Conservation (phyloP, 2,888 invertebrate genomes). For the Scotopteryx bipunctaria region DNA sequence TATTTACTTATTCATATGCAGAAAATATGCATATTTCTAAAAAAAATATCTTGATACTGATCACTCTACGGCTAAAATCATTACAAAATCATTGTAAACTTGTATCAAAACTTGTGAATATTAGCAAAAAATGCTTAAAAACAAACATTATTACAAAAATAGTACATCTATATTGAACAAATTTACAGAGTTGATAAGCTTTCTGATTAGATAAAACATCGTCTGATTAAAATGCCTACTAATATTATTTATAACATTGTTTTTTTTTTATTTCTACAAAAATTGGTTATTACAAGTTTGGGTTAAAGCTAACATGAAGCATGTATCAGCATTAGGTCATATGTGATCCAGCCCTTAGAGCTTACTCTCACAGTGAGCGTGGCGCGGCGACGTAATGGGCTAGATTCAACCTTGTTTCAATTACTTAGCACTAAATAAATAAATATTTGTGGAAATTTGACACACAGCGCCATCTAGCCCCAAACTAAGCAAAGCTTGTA, state of each 20-base stretch:
- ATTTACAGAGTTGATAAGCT: constrained; percentile 22
- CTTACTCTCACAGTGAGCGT: too few relatives aligned
- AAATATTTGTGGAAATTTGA: too few relatives aligned
- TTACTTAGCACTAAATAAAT: too few relatives aligned
- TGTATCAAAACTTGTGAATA: constrained; percentile 53
- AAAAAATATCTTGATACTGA: constrained; percentile 29
- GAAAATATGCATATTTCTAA: constrained; percentile 37
- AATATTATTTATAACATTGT: not conserved
- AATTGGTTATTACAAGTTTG: not conserved
- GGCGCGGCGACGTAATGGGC: too few relatives aligned
- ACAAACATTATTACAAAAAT: constrained; percentile 70
- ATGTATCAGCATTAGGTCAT: not conserved
- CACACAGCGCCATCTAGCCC: too few relatives aligned
- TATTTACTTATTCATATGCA: not conserved
- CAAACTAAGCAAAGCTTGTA: too few relatives aligned
- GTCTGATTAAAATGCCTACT: constrained; percentile 18
- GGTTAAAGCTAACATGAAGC: not conserved
- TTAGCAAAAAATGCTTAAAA: constrained; percentile 66
- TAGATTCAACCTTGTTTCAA: too few relatives aligned
- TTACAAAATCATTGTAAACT: constrained; percentile 63
- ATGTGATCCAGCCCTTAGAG: not conserved
- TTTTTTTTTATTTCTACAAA: too few relatives aligned
- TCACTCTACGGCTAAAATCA: constrained; percentile 40
- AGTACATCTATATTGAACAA: constrained; percentile 57
- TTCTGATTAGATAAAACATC: constrained; percentile 5